These are phyloP conservation scores for Aphelenchoides besseyi DNA, from an alignment of 1,140 invertebrate genomes.

Conservation along the genomic window DNA sequence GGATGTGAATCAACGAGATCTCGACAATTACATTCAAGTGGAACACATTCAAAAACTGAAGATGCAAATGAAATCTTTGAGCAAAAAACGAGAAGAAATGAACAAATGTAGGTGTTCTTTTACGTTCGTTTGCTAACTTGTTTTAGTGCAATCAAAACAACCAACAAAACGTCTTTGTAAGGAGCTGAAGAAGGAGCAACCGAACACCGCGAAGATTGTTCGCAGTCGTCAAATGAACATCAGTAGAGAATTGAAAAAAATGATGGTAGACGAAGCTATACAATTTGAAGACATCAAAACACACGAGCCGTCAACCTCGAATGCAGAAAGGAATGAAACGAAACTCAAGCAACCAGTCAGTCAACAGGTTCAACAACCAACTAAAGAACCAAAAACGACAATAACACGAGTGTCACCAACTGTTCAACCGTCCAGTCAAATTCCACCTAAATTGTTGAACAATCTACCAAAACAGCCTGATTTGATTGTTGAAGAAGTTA, in stretches of 20 bases:
- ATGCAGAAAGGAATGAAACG: background rate
- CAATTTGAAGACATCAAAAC: too few relatives aligned
- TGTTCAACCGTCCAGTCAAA: background rate
- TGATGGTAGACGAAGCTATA: too few relatives aligned
- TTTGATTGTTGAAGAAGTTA: background rate
- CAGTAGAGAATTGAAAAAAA: background rate
- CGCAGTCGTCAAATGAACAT: too few relatives aligned
- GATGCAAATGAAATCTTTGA: background rate
- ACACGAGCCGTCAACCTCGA: too few relatives aligned
- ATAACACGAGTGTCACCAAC: background rate
- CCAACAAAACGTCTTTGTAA: background rate
- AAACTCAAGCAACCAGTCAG: background rate
- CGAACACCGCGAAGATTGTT: background rate
- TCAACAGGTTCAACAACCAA: background rate
- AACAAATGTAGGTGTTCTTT: background rate
- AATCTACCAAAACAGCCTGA: too few relatives aligned
- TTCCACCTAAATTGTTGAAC: background rate
- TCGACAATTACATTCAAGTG: background rate
- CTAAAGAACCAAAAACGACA: background rate
- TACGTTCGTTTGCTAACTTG: background rate
- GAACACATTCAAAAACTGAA: background rate
- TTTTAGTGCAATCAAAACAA: background rate
- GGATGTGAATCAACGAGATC: background rate
- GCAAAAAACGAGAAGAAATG: background rate
- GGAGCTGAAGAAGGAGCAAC: constrained; percentile 2